Evolutionary conservation across 2,113 vertebrate species (phyloP).

Genomic region (Corythaeola cristata): DNA sequence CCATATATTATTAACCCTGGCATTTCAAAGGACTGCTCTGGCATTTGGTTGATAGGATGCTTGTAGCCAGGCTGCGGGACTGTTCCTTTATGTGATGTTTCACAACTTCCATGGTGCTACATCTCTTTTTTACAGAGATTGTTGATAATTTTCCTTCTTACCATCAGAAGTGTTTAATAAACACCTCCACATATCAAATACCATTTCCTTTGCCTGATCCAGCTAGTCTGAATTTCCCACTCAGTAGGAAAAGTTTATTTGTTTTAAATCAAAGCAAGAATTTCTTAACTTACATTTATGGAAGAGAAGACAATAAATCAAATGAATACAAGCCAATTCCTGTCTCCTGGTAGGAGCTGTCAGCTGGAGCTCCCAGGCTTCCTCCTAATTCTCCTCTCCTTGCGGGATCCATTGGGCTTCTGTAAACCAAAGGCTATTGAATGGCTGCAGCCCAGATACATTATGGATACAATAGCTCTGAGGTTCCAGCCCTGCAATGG

Average conservation of each 20-base stretch:
- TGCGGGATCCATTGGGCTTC: not conserved
- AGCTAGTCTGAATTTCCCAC: not conserved
- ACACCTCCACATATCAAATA: not conserved
- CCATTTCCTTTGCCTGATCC: not conserved
- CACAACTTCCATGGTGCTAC: not conserved
- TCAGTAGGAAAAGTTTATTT: not conserved
- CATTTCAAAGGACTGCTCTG: not conserved
- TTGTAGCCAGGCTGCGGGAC: not conserved
- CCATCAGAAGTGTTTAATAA: not conserved
- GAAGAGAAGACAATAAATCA: conserved; percentile 4
- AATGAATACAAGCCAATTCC: not conserved
- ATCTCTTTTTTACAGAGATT: not conserved
- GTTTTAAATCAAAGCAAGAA: not conserved
- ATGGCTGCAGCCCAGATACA: not conserved
- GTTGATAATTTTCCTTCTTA: not conserved
- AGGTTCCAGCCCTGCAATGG: not conserved
- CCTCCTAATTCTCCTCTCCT: not conserved
- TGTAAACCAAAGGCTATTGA: not conserved
- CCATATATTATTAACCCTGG: not conserved
- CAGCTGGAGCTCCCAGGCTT: not conserved
- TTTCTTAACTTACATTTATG: not conserved
- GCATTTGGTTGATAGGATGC: not conserved
- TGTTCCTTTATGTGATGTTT: not conserved
- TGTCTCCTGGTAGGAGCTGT: not conserved
- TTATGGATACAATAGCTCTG: not conserved